These are phyloP conservation scores for Meliscaeva auricollis DNA, from an alignment of 2,888 invertebrate species.

Conservation along the genomic window DNA sequence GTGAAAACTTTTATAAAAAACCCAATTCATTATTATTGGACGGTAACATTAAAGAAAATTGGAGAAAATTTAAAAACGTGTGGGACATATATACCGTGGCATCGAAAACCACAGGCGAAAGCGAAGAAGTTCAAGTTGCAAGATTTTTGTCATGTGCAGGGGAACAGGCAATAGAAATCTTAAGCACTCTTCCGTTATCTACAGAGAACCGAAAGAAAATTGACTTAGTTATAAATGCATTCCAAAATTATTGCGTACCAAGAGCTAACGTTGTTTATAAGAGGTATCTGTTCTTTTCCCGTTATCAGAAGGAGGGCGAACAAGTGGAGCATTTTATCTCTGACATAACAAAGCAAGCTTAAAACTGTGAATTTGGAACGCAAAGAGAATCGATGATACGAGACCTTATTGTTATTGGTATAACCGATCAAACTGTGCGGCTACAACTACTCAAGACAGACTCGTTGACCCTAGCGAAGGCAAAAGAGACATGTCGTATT, in stretches of 20 bases:
- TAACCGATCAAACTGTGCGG: conserved; percentile 30
- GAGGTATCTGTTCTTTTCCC: conserved; percentile 47
- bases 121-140: conserved; percentile 36
- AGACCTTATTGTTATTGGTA: conserved; percentile 36
- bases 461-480: conserved; percentile 8
- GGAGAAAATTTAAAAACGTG: conserved; percentile 41
- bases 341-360: conserved; percentile 29
- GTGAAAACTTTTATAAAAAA: conserved; percentile 26
- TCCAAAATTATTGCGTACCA: conserved; percentile 48
- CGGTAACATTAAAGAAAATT: conserved; percentile 44
- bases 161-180: conserved; percentile 43
- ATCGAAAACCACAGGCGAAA: conserved; percentile 24
- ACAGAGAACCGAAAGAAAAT: conserved; percentile 34
- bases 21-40: conserved; percentile 36
- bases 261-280: conserved; percentile 38
- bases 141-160: conserved; percentile 44
- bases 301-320: conserved; percentile 41
- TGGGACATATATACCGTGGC: conserved; percentile 41
- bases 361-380: conserved; percentile 39
- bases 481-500: conserved; percentile 27
- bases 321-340: conserved; percentile 34
- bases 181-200: conserved; percentile 31
- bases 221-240: conserved; percentile 32
- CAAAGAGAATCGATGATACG: conserved; percentile 46
- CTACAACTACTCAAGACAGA: conserved; percentile 33